Percentiles rank a stretch among this genome's conserved stretches.
Conservation (phyloP, 2,113 vertebrate genomes). For the Protobothrops flavoviridis region DNA sequence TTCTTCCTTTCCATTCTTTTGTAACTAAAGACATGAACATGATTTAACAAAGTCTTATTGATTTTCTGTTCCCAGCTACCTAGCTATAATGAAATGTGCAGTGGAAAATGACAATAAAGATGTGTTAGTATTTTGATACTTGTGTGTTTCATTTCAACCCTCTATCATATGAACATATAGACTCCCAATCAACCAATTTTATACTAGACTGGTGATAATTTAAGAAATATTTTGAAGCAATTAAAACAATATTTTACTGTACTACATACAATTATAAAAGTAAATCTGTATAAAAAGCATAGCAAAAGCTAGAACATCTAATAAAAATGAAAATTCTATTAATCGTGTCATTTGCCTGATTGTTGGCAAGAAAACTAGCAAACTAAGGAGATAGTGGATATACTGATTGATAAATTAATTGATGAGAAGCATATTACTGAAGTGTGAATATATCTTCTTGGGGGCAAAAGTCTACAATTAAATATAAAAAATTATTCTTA, state of each 20-base stretch:
- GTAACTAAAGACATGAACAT: slow-evolving; percentile 21
- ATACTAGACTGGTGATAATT: not conserved
- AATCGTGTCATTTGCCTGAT: slow-evolving; percentile 34
- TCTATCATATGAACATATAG: slow-evolving; percentile 3
- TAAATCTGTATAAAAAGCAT: slow-evolving; percentile 6
- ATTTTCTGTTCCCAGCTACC: slow-evolving; percentile 36
- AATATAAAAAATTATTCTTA: not conserved
- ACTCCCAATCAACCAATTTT: slow-evolving; percentile 8
- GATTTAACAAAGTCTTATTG: slow-evolving; percentile 44
- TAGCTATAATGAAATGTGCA: slow-evolving; percentile 20
- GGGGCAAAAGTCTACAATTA: slow-evolving; percentile 21
- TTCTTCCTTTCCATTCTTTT: not conserved
- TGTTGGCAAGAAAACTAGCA: slow-evolving; percentile 46
- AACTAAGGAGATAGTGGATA: not conserved
- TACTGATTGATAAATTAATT: slow-evolving; percentile 35
- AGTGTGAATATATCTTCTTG: slow-evolving; percentile 25
- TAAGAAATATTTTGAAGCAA: not conserved
- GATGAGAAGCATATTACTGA: slow-evolving; percentile 36
- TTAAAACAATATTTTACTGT: rapidly evolving
- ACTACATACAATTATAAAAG: not conserved
- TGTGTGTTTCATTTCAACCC: not conserved
- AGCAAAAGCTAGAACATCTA: slow-evolving; percentile 4
- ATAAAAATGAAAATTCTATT: slow-evolving; percentile 49
- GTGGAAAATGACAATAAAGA: slow-evolving; percentile 18
- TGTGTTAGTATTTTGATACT: not conserved